These are phyloP conservation scores for Rutilus rutilus DNA, from an alignment of 2,113 vertebrate species.

Conservation along the genomic window DNA sequence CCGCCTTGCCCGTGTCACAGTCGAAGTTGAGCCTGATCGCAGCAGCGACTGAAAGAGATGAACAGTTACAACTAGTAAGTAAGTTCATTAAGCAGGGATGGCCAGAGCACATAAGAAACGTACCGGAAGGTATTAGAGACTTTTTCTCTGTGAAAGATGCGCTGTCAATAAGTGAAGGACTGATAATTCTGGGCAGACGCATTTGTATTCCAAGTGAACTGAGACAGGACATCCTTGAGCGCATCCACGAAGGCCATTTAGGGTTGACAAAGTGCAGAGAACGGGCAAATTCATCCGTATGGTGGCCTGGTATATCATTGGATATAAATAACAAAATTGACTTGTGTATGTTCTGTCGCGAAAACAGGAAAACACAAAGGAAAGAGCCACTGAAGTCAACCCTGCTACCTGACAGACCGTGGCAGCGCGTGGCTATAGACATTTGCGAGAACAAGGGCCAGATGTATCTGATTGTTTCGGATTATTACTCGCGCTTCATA, in stretches of 20 bases:
- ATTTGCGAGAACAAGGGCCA: neutral
- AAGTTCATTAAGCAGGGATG: neutral
- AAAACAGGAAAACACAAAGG: slow-evolving; percentile 11
- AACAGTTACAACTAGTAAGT: too few species aligned
- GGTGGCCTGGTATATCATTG: slow-evolving; percentile 29
- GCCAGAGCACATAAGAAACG: too few species aligned
- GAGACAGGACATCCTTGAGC: neutral
- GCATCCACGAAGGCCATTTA: slow-evolving; percentile 32
- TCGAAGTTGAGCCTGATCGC: too few species aligned
- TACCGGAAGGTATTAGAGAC: too few species aligned
- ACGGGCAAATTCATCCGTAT: slow-evolving; percentile 11
- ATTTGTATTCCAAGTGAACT: too few species aligned
- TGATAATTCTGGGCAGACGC: too few species aligned
- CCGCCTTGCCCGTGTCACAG: too few species aligned
- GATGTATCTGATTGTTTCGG: neutral
- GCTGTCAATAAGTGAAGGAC: neutral
- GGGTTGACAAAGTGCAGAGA: slow-evolving; percentile 11
- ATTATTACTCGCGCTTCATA: neutral
- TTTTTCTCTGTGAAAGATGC: too few species aligned
- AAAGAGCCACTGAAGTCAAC: slow-evolving; percentile 42
- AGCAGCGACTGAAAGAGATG: too few species aligned
- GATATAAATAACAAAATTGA: slow-evolving; percentile 20
- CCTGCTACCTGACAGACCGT: neutral
- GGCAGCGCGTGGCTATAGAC: neutral
- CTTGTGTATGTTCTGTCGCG: neutral